A percentile compares a stretch with the other conserved stretches of the same genome.
phyloP scores from a whole-genome alignment of 2,113 vertebrate genomes.

The Talpa occidentalis region DNA sequence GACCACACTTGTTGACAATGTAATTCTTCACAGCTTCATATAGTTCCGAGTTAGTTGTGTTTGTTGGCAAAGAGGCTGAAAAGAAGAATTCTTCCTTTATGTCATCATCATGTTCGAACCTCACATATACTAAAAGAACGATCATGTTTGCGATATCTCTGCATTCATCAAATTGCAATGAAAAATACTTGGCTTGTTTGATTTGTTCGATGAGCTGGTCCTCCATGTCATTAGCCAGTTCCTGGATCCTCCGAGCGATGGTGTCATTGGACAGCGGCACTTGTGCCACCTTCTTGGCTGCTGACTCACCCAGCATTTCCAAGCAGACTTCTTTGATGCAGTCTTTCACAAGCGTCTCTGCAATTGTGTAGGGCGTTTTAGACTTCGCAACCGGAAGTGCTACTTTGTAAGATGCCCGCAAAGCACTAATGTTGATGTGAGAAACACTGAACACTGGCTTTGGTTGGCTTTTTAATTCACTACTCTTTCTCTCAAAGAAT shows the following conservation, averaged over 20 bases:
- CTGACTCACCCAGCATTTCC: slow-evolving; percentile 64
- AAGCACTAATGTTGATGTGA: slow-evolving; percentile 46
- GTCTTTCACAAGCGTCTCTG: slow-evolving; percentile 47
- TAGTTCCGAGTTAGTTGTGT: slow-evolving; percentile 41
- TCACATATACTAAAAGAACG: slow-evolving; percentile 50
- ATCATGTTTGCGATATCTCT: slow-evolving; percentile 46
- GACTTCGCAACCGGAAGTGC: slow-evolving; percentile 51
- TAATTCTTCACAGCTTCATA: slow-evolving; percentile 58
- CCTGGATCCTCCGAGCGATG: slow-evolving; percentile 37
- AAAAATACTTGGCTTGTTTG: slow-evolving; percentile 34
- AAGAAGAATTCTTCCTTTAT: slow-evolving; percentile 68
- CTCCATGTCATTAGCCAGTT: slow-evolving; percentile 52
- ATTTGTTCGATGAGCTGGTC: slow-evolving; percentile 47
- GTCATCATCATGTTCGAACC: slow-evolving; percentile 22
- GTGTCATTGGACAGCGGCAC: slow-evolving; percentile 57
- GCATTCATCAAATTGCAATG: slow-evolving; percentile 41
- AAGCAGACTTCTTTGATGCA: slow-evolving; percentile 50
- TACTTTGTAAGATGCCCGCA: slow-evolving; percentile 49
- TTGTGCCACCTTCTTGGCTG: slow-evolving; percentile 47
- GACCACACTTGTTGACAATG: slow-evolving; percentile 48
- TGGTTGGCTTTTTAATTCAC: slow-evolving; percentile 44
- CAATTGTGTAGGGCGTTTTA: slow-evolving; percentile 52
- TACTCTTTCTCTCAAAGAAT: slow-evolving; percentile 61
- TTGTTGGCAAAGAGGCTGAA: slow-evolving; percentile 34
- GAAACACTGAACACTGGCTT: slow-evolving; percentile 37